These are phyloP conservation scores for Apotomis betuletana DNA, from an alignment of 2,888 invertebrate genomes.

Conservation along the genomic window DNA sequence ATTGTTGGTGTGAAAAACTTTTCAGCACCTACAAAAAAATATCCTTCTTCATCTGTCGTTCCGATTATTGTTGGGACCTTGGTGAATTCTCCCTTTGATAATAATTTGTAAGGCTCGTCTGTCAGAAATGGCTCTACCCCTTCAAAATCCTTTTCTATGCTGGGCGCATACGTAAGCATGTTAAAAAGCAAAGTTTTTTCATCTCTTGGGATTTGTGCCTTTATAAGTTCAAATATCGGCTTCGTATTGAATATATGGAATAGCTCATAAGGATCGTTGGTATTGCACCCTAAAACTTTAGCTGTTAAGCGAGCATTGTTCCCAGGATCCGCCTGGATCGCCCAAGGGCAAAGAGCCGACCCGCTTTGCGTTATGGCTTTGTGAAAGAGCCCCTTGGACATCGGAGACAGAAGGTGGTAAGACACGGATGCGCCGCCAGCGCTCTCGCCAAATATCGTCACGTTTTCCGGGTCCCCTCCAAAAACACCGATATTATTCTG, in stretches of 20 bases:
- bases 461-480: constrained; percentile 68
- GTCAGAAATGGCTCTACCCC: constrained; percentile 69
- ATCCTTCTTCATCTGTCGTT: constrained; percentile 63
- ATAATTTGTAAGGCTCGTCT: constrained; percentile 59
- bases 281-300: constrained; percentile 56
- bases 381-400: constrained; percentile 71
- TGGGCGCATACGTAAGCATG: constrained; percentile 47
- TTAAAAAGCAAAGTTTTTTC: constrained; percentile 27
- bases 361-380: constrained; percentile 73
- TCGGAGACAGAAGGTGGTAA: constrained; percentile 66
- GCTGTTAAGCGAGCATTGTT: constrained; percentile 65
- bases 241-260: constrained; percentile 41
- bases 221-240: constrained; percentile 35
- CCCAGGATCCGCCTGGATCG: constrained; percentile 64
- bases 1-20: constrained; percentile 53
- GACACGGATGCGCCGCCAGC: constrained; percentile 71
- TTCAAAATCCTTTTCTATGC: constrained; percentile 61
- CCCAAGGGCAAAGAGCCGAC: constrained; percentile 66
- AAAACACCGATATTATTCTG: constrained; percentile 63
- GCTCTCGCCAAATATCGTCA: constrained; percentile 73
- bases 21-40: constrained; percentile 61
- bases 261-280: constrained; percentile 41
- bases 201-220: constrained; percentile 33
- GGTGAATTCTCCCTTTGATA: constrained; percentile 60
- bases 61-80: constrained; percentile 73